These are phyloP conservation scores for Acrossocheilus fasciatus DNA, from an alignment of 2,797 vertebrate species.

Conservation along the genomic window DNA sequence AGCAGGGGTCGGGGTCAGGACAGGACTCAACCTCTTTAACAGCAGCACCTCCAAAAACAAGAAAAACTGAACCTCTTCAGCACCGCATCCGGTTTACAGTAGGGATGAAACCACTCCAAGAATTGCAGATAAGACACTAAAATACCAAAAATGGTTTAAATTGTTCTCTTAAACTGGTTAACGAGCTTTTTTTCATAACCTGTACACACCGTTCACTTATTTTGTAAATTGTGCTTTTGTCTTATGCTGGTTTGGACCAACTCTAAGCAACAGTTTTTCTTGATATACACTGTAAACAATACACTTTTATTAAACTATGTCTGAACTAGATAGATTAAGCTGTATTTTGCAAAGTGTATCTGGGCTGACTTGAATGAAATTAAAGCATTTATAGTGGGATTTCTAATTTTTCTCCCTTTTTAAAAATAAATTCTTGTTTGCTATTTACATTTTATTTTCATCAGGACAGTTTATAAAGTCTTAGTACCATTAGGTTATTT, in stretches of 20 bases:
- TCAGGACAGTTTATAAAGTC: neutral
- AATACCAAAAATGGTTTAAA: neutral
- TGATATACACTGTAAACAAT: neutral
- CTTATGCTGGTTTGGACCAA: neutral
- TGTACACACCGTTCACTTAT: neutral
- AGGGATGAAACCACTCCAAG: neutral
- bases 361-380: neutral
- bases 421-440: too few species aligned
- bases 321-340: neutral
- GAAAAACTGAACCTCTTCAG: constrained; percentile 78
- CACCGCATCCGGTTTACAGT: neutral
- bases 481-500: neutral
- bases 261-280: neutral
- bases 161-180: neutral
- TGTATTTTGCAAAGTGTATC: neutral
- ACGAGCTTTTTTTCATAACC: neutral
- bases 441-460: too few species aligned
- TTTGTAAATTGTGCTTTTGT: neutral
- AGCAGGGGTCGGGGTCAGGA: constrained; percentile 75
- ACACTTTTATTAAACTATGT: neutral
- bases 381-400: neutral
- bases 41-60: constrained; percentile 74
- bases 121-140: neutral
- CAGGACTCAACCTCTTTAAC: constrained; percentile 84
- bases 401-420: too few species aligned